A percentile compares a stretch with the other conserved stretches of the same genome.
Conservation (phyloP, 1,140 invertebrate species). For the Oryzaephilus surinamensis region DNA sequence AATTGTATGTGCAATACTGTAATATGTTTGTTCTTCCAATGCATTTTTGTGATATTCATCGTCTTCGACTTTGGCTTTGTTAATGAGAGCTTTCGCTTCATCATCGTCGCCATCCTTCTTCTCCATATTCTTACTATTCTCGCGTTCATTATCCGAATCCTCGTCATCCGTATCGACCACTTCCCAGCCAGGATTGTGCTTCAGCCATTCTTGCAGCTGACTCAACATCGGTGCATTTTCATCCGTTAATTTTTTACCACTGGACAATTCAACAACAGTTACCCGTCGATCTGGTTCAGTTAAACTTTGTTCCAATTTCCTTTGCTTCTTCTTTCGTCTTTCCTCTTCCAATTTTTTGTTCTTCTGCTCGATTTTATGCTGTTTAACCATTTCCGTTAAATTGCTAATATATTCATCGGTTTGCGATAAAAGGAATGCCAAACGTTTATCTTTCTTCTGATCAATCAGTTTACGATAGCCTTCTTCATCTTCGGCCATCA, state of each 20-base stretch:
- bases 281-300: constrained; percentile 67
- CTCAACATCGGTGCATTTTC: constrained; percentile 85
- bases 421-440: constrained; percentile 93
- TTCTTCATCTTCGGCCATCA: constrained; percentile 96
- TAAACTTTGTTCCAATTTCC: constrained; percentile 58
- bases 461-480: constrained; percentile 95
- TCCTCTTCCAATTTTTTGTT: constrained; percentile 76
- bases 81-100: constrained; percentile 59
- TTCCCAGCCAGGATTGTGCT: constrained; percentile 83
- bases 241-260: constrained; percentile 72
- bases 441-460: constrained; percentile 98
- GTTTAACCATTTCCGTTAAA: constrained; percentile 92
- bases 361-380: constrained; percentile 82
- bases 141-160: constrained; percentile 51
- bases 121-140: constrained; percentile 29
- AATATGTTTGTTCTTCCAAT: constrained; percentile 79
- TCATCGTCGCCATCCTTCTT: constrained; percentile 34
- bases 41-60: constrained; percentile 75
- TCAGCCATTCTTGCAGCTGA: constrained; percentile 75
- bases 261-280: constrained; percentile 77
- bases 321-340: constrained; percentile 63
- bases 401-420: constrained; percentile 98
- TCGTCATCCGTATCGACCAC: constrained; percentile 64
- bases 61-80: constrained; percentile 82
- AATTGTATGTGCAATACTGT: constrained; percentile 89